Evolutionary conservation across 2,113 vertebrate species (phyloP), one percentile per base, ranked within the genome.

Genomic region (Asarcornis scutulata): DNA sequence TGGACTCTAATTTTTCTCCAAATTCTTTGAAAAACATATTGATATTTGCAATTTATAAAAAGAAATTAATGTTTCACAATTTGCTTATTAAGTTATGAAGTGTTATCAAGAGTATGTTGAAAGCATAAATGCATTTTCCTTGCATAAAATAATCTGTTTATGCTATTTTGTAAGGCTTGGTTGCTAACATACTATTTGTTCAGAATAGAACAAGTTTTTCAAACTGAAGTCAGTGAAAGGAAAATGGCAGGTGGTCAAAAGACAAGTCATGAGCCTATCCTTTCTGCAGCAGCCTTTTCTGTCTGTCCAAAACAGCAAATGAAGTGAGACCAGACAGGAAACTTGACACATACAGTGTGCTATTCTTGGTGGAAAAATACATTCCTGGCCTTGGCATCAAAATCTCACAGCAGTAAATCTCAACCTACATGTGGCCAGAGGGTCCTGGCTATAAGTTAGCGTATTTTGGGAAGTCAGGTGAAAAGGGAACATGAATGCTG

Each of bases 301-400:
- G 31, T 29, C 3, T 27, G 55, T 78, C 83, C 77, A 94, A 94
- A 87, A 91, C 18, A 40, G 32, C 46, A 75, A 94, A 73, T 56
- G 18, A 31, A 48, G n/a, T 36, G 53, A 93, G 46, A 44, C 29
- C 27, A 74, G 42, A 36, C 42, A 96, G 96, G 89, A 96, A 91
- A 12, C 42, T 83, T 87, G 15, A 11, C 59, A 56, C 38, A 46
- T 71, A 53, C 38, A 1, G 0, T 60, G 21, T 71, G 63, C 18
- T 96, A 25, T 90, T 94, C 66, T 89, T 83, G 76, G 79, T 91
- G 66, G 82, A 91, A 91, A 96, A 94, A 71, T 16, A 55, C 48
- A 25, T 74, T 88, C 34, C 44, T 79, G 42, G 62, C 32, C 67
- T 83, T 94, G 83, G 52, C 83, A 95, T 86, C 75, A 85, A 89